Percentiles rank a stretch among this genome's conserved stretches.
Evolutionary conservation across 2,113 vertebrate genomes (phyloP).

Genomic region (Bujurquina vittata): DNA sequence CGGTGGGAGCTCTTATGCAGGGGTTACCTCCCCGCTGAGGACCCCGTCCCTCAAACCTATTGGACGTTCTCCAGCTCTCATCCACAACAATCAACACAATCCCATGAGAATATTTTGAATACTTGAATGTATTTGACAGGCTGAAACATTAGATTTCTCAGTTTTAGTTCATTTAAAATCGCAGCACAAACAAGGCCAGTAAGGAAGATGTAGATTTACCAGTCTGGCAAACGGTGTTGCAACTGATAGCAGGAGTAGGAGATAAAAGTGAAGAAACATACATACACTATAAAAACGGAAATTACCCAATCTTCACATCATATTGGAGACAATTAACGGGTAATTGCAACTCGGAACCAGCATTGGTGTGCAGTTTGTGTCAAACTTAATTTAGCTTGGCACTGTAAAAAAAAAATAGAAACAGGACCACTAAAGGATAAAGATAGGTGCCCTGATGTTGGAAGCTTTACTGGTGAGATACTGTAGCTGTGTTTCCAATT

Average conservation of each 20-base stretch:
- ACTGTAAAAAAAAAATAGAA: slow-evolving; percentile 34
- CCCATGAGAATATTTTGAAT: slow-evolving; percentile 6
- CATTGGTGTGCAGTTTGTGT: slow-evolving; percentile 40
- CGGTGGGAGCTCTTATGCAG: slow-evolving; percentile 16
- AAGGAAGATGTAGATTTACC: not conserved
- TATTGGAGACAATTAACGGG: slow-evolving; percentile 9
- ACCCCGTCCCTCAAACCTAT: slow-evolving; percentile 11
- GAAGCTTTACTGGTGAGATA: not conserved
- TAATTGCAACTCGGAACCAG: slow-evolving; percentile 13
- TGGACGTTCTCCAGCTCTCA: slow-evolving; percentile 47
- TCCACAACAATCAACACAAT: slow-evolving; percentile 41
- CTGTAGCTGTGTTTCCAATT: not conserved
- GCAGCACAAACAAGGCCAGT: not conserved
- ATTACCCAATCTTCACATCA: not conserved
- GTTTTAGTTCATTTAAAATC: not conserved
- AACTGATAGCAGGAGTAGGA: not conserved
- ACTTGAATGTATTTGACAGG: slow-evolving; percentile 4
- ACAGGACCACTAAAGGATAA: slow-evolving; percentile 16
- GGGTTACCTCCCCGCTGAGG: slow-evolving; percentile 30
- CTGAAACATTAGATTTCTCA: not conserved
- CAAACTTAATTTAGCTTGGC: slow-evolving; percentile 46
- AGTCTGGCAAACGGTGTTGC: not conserved
- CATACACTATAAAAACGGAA: not conserved
- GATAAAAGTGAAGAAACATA: not conserved
- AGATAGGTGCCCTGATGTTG: not conserved